Conservation (phyloP, 2,797 vertebrate species). For the Pseudomugil gertrudae region DNA sequence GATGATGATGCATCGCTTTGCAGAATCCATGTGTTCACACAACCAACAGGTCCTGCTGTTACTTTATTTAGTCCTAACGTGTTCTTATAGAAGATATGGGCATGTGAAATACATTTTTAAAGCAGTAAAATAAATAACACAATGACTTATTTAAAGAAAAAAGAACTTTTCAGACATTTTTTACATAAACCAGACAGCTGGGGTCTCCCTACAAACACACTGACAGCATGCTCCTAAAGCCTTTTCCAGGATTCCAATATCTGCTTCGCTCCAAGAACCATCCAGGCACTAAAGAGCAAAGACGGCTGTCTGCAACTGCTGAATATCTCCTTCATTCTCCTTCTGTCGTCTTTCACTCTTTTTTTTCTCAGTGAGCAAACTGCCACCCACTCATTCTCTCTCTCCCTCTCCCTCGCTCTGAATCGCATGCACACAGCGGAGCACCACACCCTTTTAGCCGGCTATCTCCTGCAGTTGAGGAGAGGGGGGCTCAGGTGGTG, state of each 20-base stretch:
- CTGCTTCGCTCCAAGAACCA: slow-evolving; percentile 40
- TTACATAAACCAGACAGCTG: slow-evolving; percentile 10
- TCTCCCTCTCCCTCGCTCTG: slow-evolving; percentile 26
- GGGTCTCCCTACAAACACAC: slow-evolving; percentile 22
- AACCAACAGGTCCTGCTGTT: slow-evolving; percentile 46
- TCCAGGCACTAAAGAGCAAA: slow-evolving; percentile 61
- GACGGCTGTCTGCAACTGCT: slow-evolving; percentile 68
- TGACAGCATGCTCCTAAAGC: slow-evolving; percentile 39
- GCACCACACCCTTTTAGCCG: slow-evolving; percentile 84
- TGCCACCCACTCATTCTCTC: slow-evolving; percentile 66
- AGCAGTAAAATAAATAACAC: background rate
- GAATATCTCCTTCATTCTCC: slow-evolving; percentile 50
- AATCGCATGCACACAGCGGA: slow-evolving; percentile 40
- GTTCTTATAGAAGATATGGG: background rate
- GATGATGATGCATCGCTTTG: slow-evolving; percentile 16
- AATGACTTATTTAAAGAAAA: background rate
- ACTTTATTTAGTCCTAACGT: slow-evolving; percentile 1
- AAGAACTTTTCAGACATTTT: slow-evolving; percentile 15
- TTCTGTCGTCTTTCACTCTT: slow-evolving; percentile 56
- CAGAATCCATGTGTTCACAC: slow-evolving; percentile 17
- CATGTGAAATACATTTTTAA: background rate
- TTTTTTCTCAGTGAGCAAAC: slow-evolving; percentile 53
- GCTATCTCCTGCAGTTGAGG: slow-evolving; percentile 79
- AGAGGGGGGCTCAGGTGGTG: slow-evolving; percentile 75
- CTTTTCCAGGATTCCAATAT: slow-evolving; percentile 24